A percentile compares a stretch with the other conserved stretches of the same genome.
Evolutionary conservation across 2,888 invertebrate genomes (phyloP).

Genomic region (Leptinotarsa rubiginosa): DNA sequence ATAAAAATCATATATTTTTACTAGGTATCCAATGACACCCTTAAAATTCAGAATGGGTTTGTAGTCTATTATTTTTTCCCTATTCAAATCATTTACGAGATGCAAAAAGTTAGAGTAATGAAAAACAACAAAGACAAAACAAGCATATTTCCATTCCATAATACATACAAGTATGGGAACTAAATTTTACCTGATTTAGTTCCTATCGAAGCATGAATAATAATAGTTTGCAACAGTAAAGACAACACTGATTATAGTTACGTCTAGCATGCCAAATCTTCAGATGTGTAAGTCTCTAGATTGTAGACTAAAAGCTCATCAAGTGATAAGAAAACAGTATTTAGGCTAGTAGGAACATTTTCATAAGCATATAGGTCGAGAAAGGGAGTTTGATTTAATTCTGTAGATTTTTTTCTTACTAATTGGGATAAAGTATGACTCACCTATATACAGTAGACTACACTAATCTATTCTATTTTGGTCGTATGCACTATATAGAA

Average conservation of each 20-base stretch:
- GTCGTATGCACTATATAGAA: slow-evolving; percentile 17
- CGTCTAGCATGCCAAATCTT: slow-evolving; percentile 41
- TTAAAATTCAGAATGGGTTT: too few relatives aligned
- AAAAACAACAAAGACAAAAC: slow-evolving; percentile 29
- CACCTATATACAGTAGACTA: slow-evolving; percentile 19
- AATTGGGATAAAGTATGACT: neutral
- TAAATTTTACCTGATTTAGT: slow-evolving; percentile 68
- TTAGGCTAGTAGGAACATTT: neutral
- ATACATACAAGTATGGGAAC: slow-evolving; percentile 56
- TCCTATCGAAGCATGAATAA: slow-evolving; percentile 67
- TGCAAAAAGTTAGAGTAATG: slow-evolving; percentile 4
- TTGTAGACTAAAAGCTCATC: slow-evolving; percentile 6
- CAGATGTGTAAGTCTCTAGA: slow-evolving; percentile 1
- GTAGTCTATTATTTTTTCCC: slow-evolving; percentile 39
- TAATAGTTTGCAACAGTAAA: slow-evolving; percentile 66
- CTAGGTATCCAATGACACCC: too few relatives aligned
- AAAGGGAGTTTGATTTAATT: neutral
- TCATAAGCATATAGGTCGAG: neutral
- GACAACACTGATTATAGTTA: slow-evolving; percentile 59
- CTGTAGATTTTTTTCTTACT: neutral
- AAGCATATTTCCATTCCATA: slow-evolving; percentile 41
- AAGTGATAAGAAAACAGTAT: neutral
- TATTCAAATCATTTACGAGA: slow-evolving; percentile 24
- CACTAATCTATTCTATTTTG: slow-evolving; percentile 22
- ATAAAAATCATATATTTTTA: too few relatives aligned